phyloP scores from a whole-genome alignment of 2,888 invertebrate genomes.

The Boloria euphrosyne region DNA sequence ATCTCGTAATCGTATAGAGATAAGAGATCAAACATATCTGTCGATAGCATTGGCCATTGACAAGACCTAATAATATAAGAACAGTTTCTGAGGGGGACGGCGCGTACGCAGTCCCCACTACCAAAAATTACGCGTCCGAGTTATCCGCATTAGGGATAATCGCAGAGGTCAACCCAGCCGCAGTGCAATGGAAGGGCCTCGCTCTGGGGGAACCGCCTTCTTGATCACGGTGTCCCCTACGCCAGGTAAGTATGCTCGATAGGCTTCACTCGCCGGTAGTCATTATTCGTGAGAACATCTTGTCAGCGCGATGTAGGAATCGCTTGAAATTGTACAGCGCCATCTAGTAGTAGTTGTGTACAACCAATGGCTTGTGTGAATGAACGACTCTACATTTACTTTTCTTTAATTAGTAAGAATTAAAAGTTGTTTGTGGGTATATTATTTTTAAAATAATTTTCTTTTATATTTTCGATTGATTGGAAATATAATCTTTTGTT shows the following conservation, averaged over 20 bases:
- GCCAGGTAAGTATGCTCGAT: slow-evolving; percentile 3
- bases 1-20: too few relatives aligned
- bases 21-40: too few relatives aligned
- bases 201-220: slow-evolving; percentile 18
- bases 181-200: slow-evolving; percentile 24
- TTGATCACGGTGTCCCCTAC: slow-evolving; percentile 20
- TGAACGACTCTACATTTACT: too few relatives aligned
- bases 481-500: too few relatives aligned
- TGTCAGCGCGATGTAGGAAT: slow-evolving; percentile 1
- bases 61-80: too few relatives aligned
- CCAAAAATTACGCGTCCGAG: slow-evolving; percentile 22
- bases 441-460: too few relatives aligned
- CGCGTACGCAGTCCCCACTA: slow-evolving; percentile 19
- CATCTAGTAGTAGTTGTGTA: slow-evolving; percentile 34
- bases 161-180: slow-evolving; percentile 25
- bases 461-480: too few relatives aligned
- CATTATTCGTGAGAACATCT: slow-evolving; percentile 1
- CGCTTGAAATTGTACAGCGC: not conserved
- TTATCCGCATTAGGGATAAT: slow-evolving; percentile 25
- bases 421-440: too few relatives aligned
- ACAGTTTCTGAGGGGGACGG: slow-evolving; percentile 5
- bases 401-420: too few relatives aligned
- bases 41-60: too few relatives aligned
- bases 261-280: not conserved
- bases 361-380: too few relatives aligned